A percentile compares a stretch with the other conserved stretches of the same genome.
These are phyloP conservation scores for Laterallus jamaicensis DNA, from an alignment of 2,113 vertebrate genomes.

Conservation along the genomic window DNA sequence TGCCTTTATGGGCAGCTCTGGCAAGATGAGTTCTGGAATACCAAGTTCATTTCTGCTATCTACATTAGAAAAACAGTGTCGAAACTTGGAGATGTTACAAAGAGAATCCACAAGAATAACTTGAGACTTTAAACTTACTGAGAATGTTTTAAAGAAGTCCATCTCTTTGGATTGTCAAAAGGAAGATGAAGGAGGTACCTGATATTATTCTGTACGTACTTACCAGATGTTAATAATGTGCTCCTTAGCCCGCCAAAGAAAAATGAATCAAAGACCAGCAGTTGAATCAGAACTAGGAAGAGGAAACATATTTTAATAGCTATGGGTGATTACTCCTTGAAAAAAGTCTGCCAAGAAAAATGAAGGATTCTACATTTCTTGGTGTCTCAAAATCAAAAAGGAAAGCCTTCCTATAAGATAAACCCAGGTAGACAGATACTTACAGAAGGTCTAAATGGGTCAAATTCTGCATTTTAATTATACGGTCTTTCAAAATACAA, in stretches of 20 bases:
- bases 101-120: slow-evolving; percentile 3
- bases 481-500: neutral
- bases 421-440: neutral
- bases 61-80: slow-evolving; percentile 19
- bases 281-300: neutral
- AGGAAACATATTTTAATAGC: neutral
- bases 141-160: neutral
- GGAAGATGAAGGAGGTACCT: neutral
- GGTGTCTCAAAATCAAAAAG: neutral
- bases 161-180: neutral
- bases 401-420: neutral
- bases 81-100: slow-evolving; percentile 28
- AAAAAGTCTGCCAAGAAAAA: neutral
- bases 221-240: neutral
- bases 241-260: neutral
- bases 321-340: neutral
- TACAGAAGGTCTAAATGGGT: neutral
- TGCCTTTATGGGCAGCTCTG: slow-evolving; percentile 5
- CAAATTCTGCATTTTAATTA: neutral
- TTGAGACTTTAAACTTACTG: neutral
- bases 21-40: slow-evolving; percentile 12
- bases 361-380: neutral
- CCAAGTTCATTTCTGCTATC: slow-evolving; percentile 46
- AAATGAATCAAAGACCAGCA: neutral
- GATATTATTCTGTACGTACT: neutral